Conservation (phyloP, 2,888 invertebrate genomes). For the Anthophora plumipes region DNA sequence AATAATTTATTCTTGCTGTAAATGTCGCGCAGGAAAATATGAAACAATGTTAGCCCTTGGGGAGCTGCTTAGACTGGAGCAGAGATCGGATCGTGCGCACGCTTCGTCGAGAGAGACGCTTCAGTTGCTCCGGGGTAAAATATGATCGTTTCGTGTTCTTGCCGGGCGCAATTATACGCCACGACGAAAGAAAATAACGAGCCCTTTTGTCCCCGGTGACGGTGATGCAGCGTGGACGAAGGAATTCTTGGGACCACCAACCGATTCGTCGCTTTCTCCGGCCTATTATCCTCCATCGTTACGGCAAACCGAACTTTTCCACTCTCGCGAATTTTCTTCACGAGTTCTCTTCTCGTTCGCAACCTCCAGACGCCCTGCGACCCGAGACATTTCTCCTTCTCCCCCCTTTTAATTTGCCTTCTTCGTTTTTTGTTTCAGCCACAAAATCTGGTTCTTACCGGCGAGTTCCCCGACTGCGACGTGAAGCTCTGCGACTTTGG, state of each 20-base stretch:
- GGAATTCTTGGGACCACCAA: slow-evolving; percentile 27
- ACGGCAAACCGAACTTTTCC: no score
- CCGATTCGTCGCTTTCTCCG: slow-evolving; percentile 30
- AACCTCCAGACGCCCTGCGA: no score
- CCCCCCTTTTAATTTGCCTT: neutral
- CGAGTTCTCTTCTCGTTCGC: no score
- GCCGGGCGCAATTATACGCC: slow-evolving; percentile 39
- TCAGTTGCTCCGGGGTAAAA: slow-evolving; percentile 6
- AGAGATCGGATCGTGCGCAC: slow-evolving; percentile 19
- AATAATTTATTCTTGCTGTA: slow-evolving; percentile 51
- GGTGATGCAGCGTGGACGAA: neutral
- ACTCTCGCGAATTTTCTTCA: no score
- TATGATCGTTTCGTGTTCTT: slow-evolving; percentile 18
- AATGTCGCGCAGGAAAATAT: slow-evolving; percentile 40
- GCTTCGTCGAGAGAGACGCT: neutral
- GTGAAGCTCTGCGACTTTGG: slow-evolving; percentile 97
- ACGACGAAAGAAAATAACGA: slow-evolving; percentile 37
- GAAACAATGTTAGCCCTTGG: slow-evolving; percentile 30
- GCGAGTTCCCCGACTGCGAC: slow-evolving; percentile 90
- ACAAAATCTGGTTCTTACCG: slow-evolving; percentile 96
- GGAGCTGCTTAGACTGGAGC: neutral
- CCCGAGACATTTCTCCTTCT: no score
- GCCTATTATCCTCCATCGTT: no score
- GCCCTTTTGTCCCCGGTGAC: slow-evolving; percentile 43
- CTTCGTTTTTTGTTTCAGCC: slow-evolving; percentile 87